Conservation (phyloP, 1,140 invertebrate species). For the Gonatopus flavifemur region DNA sequence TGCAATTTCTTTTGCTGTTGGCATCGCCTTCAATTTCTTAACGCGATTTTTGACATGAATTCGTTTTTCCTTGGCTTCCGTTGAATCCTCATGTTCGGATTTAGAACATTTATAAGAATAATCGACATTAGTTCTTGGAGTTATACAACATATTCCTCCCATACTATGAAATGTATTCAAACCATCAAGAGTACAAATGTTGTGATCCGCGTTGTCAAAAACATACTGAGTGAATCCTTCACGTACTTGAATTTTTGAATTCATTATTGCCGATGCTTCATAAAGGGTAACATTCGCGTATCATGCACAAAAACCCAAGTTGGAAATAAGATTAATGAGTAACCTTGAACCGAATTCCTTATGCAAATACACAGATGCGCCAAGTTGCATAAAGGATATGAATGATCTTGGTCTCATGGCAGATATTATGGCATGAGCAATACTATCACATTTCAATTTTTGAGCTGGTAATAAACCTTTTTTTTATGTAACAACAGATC, state of each 20-base stretch:
- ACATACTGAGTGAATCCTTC: constrained; percentile 18
- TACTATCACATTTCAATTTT: constrained; percentile 3
- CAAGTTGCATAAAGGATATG: constrained; percentile 20
- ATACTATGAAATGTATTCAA: constrained; percentile 25
- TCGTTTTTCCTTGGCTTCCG: too few species aligned
- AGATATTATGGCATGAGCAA: constrained; percentile 26
- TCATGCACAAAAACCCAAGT: constrained; percentile 21
- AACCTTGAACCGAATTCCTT: constrained; percentile 19
- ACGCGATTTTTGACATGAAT: too few species aligned
- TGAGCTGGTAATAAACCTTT: not conserved
- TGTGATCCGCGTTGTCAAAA: constrained; percentile 30
- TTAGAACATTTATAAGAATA: too few species aligned
- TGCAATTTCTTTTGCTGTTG: too few species aligned
- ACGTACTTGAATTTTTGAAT: not conserved
- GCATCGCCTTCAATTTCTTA: too few species aligned
- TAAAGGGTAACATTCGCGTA: constrained; percentile 19
- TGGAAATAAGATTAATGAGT: constrained; percentile 19
- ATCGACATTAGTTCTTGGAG: too few species aligned
- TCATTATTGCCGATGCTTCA: constrained; percentile 5
- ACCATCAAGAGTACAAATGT: constrained; percentile 25
- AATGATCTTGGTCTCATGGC: constrained; percentile 27
- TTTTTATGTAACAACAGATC: constrained; percentile 6
- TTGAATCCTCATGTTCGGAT: too few species aligned
- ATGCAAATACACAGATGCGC: constrained; percentile 16
- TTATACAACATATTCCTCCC: constrained; percentile 13